Base-by-base conservation (phyloP, 2,113 vertebrate genomes). In the Pogona vitticeps region DNA sequence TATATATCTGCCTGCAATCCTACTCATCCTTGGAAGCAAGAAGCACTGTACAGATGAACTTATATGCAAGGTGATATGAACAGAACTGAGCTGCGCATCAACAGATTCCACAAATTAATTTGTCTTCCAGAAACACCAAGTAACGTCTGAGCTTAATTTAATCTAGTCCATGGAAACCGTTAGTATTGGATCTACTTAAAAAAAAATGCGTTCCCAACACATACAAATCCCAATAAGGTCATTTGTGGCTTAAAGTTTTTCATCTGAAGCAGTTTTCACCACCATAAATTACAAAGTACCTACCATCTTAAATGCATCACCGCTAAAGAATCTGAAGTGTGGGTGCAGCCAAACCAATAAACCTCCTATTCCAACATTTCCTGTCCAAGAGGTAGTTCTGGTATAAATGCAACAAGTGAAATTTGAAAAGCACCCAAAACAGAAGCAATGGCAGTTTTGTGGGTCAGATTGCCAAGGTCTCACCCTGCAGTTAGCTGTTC, bases 151-250 rank as follows among this genome's bases (percentile, higher is more conserved):
- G 33, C 3, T 72, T 17, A 38, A 40, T 6, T 3, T 26, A 6
- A 88, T 73, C 76, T 85, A 13, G 61, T 88, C 68, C 36, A 91
- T 85, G 84, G 86, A 93, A 92, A 42, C 91, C 85, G 91, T 91
- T 93, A 92, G 82, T 61, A 82, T 28, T 36, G 68, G 13, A 9
- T 88, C 83, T 87, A 46, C 58, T 42, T 89, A 71, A 67, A 92
- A 87, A 89, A 77, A 23, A 65, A 88, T 20, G 67, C 7, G 36
- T 59, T 86, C 68, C 56, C 17, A 18, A 38, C 6, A 2, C 63
- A 90, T 84, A 67, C 12, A 80, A 94, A 90, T 86, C 89, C 91
- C 92, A 94, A 94, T 91, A 92, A 83, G 83, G 83, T 42, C 84
- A 93, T 82, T 76, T 89, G 73, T 82, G 90, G 90, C 63, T 76